Percentiles rank a stretch among this genome's conserved stretches.
Evolutionary conservation across 2,113 vertebrate species (phyloP).

Genomic region (Corythornis madagascariensis): DNA sequence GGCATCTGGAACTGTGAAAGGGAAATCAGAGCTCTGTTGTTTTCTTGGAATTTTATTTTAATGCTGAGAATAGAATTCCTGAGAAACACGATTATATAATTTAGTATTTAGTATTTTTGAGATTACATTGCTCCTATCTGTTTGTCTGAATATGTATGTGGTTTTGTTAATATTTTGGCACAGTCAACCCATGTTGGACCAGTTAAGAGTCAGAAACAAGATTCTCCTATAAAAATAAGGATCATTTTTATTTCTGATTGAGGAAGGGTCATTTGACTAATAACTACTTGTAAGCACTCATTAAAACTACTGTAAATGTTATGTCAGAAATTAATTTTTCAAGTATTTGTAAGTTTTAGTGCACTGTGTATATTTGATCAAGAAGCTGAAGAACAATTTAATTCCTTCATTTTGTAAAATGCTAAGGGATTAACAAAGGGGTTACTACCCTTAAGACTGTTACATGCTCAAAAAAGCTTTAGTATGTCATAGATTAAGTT

Average conservation of each 20-base stretch:
- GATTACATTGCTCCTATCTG: conserved; percentile 34
- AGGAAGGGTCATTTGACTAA: conserved; percentile 49
- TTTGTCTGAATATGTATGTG: conserved; percentile 60
- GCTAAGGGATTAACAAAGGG: conserved; percentile 35
- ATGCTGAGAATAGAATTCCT: neutral
- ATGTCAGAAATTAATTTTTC: conserved; percentile 59
- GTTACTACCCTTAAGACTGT: conserved; percentile 6
- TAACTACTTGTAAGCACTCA: conserved; percentile 56
- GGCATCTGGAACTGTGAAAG: neutral
- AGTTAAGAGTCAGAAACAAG: conserved; percentile 59
- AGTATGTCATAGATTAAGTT: neutral
- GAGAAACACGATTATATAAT: neutral
- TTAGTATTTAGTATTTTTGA: conserved; percentile 32
- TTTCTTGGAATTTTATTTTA: conserved; percentile 50
- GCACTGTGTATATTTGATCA: conserved; percentile 58
- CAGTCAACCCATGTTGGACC: neutral
- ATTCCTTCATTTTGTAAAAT: conserved; percentile 55
- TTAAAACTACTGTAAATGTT: conserved; percentile 68
- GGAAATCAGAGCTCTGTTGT: neutral
- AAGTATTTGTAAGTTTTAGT: conserved; percentile 62
- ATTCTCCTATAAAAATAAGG: conserved; percentile 51
- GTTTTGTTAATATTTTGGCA: conserved; percentile 31
- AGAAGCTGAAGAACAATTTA: conserved; percentile 56
- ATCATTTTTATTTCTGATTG: conserved; percentile 68
- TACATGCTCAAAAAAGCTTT: neutral